Conservation (phyloP, 1,140 invertebrate genomes). For the Orussus abietinus region DNA sequence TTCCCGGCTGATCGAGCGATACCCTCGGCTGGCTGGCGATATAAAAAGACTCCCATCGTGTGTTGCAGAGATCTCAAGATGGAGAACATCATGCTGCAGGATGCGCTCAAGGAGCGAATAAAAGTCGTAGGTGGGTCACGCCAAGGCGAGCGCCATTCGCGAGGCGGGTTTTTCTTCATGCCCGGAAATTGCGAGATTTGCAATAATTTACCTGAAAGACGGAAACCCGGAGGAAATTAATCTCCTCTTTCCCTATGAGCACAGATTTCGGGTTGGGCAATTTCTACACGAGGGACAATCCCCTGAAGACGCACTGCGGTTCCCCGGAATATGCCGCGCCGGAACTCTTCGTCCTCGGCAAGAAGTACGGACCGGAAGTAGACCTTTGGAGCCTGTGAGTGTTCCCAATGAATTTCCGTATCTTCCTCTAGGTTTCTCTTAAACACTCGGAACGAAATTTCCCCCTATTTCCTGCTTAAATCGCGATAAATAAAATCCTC, state of each 20-base stretch:
- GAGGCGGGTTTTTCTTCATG: too few relatives aligned
- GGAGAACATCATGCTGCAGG: constrained; percentile 72
- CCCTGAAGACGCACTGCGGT: constrained; percentile 67
- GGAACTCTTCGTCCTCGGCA: constrained; percentile 62
- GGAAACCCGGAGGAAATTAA: too few relatives aligned
- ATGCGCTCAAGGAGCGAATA: constrained; percentile 59
- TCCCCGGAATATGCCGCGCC: constrained; percentile 74
- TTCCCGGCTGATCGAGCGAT: too few relatives aligned
- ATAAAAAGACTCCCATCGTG: too few relatives aligned
- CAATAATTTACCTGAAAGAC: too few relatives aligned
- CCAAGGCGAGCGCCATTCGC: background rate
- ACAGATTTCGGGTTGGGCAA: constrained; percentile 74
- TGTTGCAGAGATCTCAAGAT: constrained; percentile 71
- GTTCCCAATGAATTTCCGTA: background rate
- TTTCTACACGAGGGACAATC: constrained; percentile 54
- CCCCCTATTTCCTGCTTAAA: too few relatives aligned
- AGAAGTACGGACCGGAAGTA: constrained; percentile 68
- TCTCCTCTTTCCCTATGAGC: constrained; percentile 11
- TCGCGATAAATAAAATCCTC: constrained; percentile 4
- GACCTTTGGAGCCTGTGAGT: constrained; percentile 73
- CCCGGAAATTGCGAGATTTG: too few relatives aligned
- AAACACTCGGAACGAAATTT: constrained; percentile 9
- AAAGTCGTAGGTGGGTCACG: constrained; percentile 64
- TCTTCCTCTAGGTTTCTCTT: background rate
- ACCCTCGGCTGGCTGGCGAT: too few relatives aligned